These are phyloP conservation scores for Poecilobothrus nobilitatus DNA, from an alignment of 2,888 invertebrate species.

Conservation along the genomic window DNA sequence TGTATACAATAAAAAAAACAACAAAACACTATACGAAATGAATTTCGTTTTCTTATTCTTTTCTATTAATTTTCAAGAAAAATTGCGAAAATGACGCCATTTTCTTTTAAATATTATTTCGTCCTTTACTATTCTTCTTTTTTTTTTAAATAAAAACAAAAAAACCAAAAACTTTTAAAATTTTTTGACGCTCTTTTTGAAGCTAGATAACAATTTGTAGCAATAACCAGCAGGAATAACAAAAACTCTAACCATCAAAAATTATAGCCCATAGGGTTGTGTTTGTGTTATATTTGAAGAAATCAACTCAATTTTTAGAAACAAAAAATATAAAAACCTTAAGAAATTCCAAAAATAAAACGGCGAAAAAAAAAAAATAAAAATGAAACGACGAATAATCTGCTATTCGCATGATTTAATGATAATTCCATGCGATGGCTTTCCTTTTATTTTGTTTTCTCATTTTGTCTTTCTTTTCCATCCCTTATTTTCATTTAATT, in stretches of 20 bases:
- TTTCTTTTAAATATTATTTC: neutral
- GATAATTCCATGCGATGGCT: neutral
- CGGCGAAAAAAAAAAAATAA: neutral
- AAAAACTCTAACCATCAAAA: neutral
- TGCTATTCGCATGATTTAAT: constrained; percentile 4
- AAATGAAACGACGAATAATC: neutral
- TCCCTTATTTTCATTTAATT: too few relatives aligned
- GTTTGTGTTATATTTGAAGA: neutral
- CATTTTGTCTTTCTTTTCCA: too few relatives aligned
- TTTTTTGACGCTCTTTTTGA: neutral
- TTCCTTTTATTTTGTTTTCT: too few relatives aligned
- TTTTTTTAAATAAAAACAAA: too few relatives aligned
- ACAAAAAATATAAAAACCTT: neutral
- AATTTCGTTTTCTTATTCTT: neutral
- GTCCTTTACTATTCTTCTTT: neutral
- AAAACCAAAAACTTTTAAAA: neutral
- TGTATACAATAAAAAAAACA: neutral
- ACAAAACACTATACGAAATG: constrained; percentile 2
- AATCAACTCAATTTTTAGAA: neutral
- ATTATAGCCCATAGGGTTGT: neutral
- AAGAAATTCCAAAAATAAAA: neutral
- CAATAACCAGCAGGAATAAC: too few relatives aligned
- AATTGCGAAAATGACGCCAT: neutral
- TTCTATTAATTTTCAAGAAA: neutral
- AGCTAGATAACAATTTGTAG: neutral